Evolutionary conservation across 2,888 invertebrate species (phyloP), one percentile per base, ranked within the genome.

Genomic region (Eristalinus sepulchralis): DNA sequence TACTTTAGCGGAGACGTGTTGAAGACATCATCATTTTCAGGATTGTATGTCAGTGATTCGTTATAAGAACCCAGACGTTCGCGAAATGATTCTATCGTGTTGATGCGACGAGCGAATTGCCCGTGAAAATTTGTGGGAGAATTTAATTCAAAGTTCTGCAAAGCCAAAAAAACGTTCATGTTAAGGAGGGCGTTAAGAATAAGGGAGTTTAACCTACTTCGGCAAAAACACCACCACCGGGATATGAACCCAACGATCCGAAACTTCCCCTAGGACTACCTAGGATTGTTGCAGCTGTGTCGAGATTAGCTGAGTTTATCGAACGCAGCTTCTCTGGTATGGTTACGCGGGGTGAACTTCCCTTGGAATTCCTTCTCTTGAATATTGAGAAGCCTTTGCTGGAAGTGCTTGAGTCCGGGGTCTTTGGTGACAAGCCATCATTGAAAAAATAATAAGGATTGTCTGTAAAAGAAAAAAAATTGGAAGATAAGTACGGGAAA

Each of bases 361-460:
- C 91, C 73, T 91, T 92, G 0, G 92, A 92, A 85, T 91, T 92
- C 66, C 92, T 91, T 2, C 92, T 89, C 67, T 92, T 92, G 79
- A 92, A 92, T 34, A 92, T 90, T 31, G 92, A 91, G 80, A 92
- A 92, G 9, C 91, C 90, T 72, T 90, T 91, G 73, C 90, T 90
- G 67, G 91, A 91, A 1, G 90, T 90, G 71, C 90, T 90, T 2
- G 92, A 92, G 88, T 92, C 92, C 66, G 92, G 92, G 2, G 92
- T 92, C 73, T 91, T 91, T 0, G 93, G 92, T 34, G 93, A 92
- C 86, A 92, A 91, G 67, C 91, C 89, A 68, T 92, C 92, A 91
- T 92, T 92, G 88, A 90, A 91, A 88, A 92, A 92, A 89, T 92
- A 92, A 83, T 92, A 92, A 20, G 92, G 92, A 89, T 92, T 92